Base-by-base conservation (phyloP, 2,888 invertebrate genomes). In the Chrysopilus asiliformis region DNA sequence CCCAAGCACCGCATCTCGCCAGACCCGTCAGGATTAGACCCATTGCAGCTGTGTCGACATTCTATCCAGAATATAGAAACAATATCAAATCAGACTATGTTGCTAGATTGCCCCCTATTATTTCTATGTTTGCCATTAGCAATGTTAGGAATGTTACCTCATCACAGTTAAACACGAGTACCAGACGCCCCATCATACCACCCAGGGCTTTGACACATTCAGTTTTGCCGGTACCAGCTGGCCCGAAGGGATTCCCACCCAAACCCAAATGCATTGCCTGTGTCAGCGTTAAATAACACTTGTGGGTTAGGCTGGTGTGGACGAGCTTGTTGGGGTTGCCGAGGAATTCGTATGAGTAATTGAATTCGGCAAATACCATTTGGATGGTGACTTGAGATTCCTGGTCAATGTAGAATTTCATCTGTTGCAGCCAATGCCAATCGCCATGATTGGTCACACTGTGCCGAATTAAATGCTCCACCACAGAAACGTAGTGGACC, bases 201-300 rank as follows among this genome's bases (percentile, higher is more conserved):
- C 90, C 93, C 5, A 98, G 67, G 2, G 94, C 91, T 67, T 98
- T 98, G 0, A 98, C 93, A 15, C 94, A 93, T 63, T 98, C 97
- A 0, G 97, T 98, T 68, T 98, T 98, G 0, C 97, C 97, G 1
- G 97, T 98, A 37, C 98, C 98, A 14, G 98, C 98, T 2, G 97
- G 97, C 1, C 98, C 98, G 52, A 95, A 97, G 0, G 97, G 97
- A 67, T 98, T 98, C 7, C 97, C 98, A 39, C 97, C 95, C 47
- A 97, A 70, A 1, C 97, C 97, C 64, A 97, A 78, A 53, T 85
- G 81, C 74, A 97, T 80, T 3, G 91, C 89, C 76, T 97, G 97
- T 7, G 94, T 95, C 40, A 98, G 68, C 28, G 97, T 94, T 39
- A 98, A 70, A 64, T 95, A 98, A 58, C 98, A 98, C 57, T 93